Conservation (phyloP, 2,888 invertebrate genomes). For the Pheosia gnoma region DNA sequence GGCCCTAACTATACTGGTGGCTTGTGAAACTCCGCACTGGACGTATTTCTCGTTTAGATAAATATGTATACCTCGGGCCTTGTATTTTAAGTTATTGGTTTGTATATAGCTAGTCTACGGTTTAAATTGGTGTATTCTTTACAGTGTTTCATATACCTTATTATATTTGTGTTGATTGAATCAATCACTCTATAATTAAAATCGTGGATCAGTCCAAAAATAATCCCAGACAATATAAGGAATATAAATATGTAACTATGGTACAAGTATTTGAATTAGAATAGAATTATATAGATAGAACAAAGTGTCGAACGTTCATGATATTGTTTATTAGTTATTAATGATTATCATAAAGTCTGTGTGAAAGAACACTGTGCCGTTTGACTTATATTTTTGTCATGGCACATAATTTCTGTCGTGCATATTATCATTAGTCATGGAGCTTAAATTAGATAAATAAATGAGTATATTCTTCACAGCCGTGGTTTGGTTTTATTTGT, state of each 20-base stretch:
- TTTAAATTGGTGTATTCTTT: slow-evolving; percentile 44
- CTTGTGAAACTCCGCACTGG: slow-evolving; percentile 49
- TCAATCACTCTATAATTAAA: slow-evolving; percentile 42
- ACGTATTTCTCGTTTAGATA: slow-evolving; percentile 13
- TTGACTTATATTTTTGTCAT: slow-evolving; percentile 35
- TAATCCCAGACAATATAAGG: slow-evolving; percentile 60
- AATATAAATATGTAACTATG: slow-evolving; percentile 56
- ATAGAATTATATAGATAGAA: slow-evolving; percentile 50
- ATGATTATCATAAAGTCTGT: slow-evolving; percentile 30
- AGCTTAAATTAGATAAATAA: slow-evolving; percentile 72
- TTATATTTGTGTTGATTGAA: slow-evolving; percentile 49
- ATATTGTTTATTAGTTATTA: slow-evolving; percentile 41
- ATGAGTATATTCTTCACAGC: slow-evolving; percentile 76
- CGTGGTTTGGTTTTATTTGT: slow-evolving; percentile 77
- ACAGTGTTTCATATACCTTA: slow-evolving; percentile 48
- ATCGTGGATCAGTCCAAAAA: slow-evolving; percentile 43
- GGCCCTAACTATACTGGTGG: slow-evolving; percentile 51
- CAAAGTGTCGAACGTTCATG: slow-evolving; percentile 46
- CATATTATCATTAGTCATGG: slow-evolving; percentile 60
- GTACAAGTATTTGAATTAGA: slow-evolving; percentile 63
- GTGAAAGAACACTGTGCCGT: slow-evolving; percentile 30
- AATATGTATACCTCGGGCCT: slow-evolving; percentile 38
- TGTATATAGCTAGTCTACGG: slow-evolving; percentile 58
- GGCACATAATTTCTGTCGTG: slow-evolving; percentile 53
- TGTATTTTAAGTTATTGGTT: slow-evolving; percentile 47